phyloP scores from a whole-genome alignment of 2,113 vertebrate species.

The cat (Felis catus) region F.catus_Fca126_mat1.0 CM031425.1:50359501-50360000 shows the following conservation, averaged over 20 bases:
- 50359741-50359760: not conserved
- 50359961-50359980: not conserved
- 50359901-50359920: not conserved
- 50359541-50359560: too few relatives aligned
- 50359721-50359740: not conserved
- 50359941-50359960: not conserved
- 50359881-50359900: not conserved
- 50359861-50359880: not conserved
- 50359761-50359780: not conserved
- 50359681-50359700: not conserved
- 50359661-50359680: constrained; percentile 6
- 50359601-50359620: too few relatives aligned
- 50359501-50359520: too few relatives aligned
- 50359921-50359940: not conserved
- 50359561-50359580: too few relatives aligned
- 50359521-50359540: too few relatives aligned
- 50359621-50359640: not conserved
- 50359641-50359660: not conserved
- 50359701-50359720: not conserved
- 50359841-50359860: not conserved
- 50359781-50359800: not conserved
- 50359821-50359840: not conserved
- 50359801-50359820: not conserved
- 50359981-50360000: too few relatives aligned
- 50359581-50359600: too few relatives aligned